phyloP scores from a whole-genome alignment of 1,140 invertebrate genomes.

The Drosophila littoralis region DNA sequence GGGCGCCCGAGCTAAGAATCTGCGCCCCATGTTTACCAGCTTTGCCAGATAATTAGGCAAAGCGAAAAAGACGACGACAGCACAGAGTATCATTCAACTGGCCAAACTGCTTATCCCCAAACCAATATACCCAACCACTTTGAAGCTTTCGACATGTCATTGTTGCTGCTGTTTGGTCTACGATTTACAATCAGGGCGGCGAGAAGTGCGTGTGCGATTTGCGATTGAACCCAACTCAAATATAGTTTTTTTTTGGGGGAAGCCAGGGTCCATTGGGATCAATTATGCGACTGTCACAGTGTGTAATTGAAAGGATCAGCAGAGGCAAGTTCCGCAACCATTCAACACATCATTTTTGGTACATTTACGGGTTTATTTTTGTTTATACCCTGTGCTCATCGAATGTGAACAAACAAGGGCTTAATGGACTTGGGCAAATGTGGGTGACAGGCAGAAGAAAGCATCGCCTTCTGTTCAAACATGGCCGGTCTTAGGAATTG shows the following conservation, averaged over 20 bases:
- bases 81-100: constrained; percentile 12
- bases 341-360: constrained; percentile 48
- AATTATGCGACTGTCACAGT: constrained; percentile 81
- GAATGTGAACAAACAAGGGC: neutral
- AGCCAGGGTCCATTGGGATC: constrained; percentile 70
- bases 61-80: constrained; percentile 58
- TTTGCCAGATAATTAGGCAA: constrained; percentile 80
- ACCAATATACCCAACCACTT: constrained; percentile 13
- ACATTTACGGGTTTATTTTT: constrained; percentile 38
- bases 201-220: constrained; percentile 1
- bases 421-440: neutral
- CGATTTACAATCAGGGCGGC: constrained; percentile 36
- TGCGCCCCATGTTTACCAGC: constrained; percentile 47
- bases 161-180: constrained; percentile 63
- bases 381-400: neutral
- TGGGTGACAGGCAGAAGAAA: neutral
- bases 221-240: constrained; percentile 76
- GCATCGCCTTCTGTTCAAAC: no score
- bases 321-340: constrained; percentile 27
- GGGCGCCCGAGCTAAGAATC: constrained; percentile 8
- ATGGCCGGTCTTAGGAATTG: no score
- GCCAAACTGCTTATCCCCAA: constrained; percentile 8
- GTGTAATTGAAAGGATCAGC: constrained; percentile 80
- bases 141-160: constrained; percentile 57
- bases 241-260: constrained; percentile 50